Base-by-base conservation (phyloP, 2,797 vertebrate genomes). In the Sphaeramia orbicularis region DNA sequence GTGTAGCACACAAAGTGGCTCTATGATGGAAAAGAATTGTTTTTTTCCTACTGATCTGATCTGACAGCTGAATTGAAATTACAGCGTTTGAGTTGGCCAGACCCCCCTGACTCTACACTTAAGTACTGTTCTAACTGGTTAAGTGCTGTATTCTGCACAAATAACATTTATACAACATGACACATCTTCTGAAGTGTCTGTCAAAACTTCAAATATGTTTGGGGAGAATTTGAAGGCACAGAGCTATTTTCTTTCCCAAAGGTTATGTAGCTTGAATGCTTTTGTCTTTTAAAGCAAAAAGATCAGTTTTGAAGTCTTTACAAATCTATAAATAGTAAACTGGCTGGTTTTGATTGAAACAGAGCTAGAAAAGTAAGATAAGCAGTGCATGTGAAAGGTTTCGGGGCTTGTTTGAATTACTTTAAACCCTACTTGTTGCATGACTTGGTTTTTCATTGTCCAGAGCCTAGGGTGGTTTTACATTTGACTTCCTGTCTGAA, bases 361-460 rank as follows among this genome's bases (percentile, higher is more conserved):
- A 49, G 37, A 38, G 19, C 9, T 9, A 44, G 6, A 37, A 21
- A 15, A 15, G 18, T 32, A 55, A 55, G n/a, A 12, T 21, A 2
- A 6, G 4, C 12, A 38, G 18, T 12, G 4, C 13, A 40, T 37
- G 24, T 41, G 21, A 40, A 41, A 27, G 13, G 7, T 12, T 21
- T 41, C 40, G 13, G 38, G 37, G 18, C 13, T 55, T 27, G 38
- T 7, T 55, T 41, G 11, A 8, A 42, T 65, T 19, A 16, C 32
- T n/a, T 44, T 44, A 62, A 32, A 21, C 10, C 7, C 10, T 32
- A 8, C 30, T 32, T 32, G 37, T 14, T 41, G 52, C 24, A 54
- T 40, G 24, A 54, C 18, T 37, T 50, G 8, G 15, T 60, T 13
- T 44, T 38, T 55, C 7, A n/a, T 15, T 50, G 37, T 36, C 30